phyloP scores from a whole-genome alignment of 1,140 invertebrate species.

The Meloidogyne floridensis region DNA sequence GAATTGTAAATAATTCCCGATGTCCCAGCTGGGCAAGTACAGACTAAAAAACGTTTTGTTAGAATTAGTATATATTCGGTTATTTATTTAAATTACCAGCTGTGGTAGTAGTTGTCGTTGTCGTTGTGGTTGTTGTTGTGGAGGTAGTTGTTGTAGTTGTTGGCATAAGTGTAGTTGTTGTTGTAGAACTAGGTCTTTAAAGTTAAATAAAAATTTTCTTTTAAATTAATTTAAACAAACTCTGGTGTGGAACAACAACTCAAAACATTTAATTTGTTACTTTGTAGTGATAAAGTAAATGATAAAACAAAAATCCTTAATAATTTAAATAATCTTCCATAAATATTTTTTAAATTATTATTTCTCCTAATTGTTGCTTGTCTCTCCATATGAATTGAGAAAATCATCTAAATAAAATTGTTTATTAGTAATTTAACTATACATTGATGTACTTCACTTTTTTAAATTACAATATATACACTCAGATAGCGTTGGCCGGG shows the following conservation, averaged over 20 bases:
- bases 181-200: not conserved
- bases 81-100: not conserved
- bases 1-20: conserved; percentile 14
- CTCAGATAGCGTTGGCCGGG: no score
- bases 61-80: not conserved
- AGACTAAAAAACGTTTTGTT: not conserved
- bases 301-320: conserved; percentile 1
- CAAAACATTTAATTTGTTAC: not conserved
- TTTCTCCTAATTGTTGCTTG: not conserved
- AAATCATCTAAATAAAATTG: no score
- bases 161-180: not conserved
- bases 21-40: not conserved
- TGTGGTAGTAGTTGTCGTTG: not conserved
- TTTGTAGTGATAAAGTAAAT: not conserved
- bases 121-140: not conserved
- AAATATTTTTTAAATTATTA: not conserved
- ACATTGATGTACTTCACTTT: no score
- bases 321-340: not conserved
- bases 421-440: no score
- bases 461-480: no score
- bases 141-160: not conserved
- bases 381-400: not conserved
- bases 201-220: not conserved
- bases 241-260: not conserved
- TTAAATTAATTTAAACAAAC: not conserved